Percentiles rank a stretch among this genome's conserved stretches.
phyloP scores from a whole-genome alignment of 1,140 invertebrate genomes.

The Chironomus tepperi region DNA sequence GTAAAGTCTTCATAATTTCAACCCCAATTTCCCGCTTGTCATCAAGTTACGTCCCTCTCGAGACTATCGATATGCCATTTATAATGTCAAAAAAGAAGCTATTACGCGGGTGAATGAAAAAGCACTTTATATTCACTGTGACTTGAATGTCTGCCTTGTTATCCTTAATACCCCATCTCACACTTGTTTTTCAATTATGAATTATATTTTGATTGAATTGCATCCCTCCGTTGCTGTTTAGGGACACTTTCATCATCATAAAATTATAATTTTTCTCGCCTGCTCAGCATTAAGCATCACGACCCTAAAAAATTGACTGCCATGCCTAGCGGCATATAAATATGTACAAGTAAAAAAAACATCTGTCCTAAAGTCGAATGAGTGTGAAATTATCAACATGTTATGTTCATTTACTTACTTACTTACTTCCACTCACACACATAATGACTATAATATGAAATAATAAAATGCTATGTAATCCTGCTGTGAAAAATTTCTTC shows the following conservation, averaged over 20 bases:
- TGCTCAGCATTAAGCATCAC: not conserved
- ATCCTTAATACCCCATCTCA: not conserved
- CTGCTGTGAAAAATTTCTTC: constrained; percentile 20
- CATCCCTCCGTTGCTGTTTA: not conserved
- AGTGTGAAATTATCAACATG: constrained; percentile 23
- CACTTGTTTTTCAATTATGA: constrained; percentile 24
- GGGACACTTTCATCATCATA: constrained; percentile 11
- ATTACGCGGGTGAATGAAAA: constrained; percentile 23
- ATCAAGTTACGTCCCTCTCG: not conserved
- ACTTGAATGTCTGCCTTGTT: not conserved
- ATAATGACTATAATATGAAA: not conserved
- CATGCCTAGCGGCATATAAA: not conserved
- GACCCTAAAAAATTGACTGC: not conserved
- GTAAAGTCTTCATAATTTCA: constrained; percentile 1
- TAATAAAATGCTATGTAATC: constrained; percentile 20
- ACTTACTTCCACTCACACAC: not conserved
- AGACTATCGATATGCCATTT: constrained; percentile 12
- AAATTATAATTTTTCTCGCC: constrained; percentile 15
- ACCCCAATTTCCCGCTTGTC: not conserved
- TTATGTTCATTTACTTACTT: constrained; percentile 18
- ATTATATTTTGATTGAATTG: constrained; percentile 17
- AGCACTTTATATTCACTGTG: constrained; percentile 20
- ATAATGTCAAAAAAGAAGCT: constrained; percentile 3
- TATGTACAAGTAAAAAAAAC: constrained; percentile 1
- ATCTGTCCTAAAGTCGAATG: constrained; percentile 12